These are phyloP conservation scores for Cichlasoma orientale DNA, from an alignment of 2,797 vertebrate genomes.

Conservation along the genomic window DNA sequence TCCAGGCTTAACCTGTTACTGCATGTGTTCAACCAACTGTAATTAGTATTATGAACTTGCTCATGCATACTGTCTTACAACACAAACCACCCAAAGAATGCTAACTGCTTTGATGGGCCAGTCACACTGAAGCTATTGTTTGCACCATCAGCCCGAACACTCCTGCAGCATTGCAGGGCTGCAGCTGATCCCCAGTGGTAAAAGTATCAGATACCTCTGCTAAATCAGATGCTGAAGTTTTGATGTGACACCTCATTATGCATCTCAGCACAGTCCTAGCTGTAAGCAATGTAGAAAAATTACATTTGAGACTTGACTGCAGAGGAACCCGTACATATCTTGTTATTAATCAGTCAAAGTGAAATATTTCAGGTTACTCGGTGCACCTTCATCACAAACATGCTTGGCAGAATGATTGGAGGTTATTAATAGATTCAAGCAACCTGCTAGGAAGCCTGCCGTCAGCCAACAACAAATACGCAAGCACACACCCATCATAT, in stretches of 20 bases:
- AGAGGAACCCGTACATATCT: not conserved
- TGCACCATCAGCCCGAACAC: not conserved
- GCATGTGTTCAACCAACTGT: not conserved
- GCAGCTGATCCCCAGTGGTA: not conserved
- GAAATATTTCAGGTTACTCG: slow-evolving; percentile 26
- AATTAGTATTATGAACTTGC: not conserved
- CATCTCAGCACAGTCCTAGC: not conserved
- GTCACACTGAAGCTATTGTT: no score
- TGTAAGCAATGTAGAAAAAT: slow-evolving; percentile 21
- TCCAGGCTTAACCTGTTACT: not conserved
- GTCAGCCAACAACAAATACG: slow-evolving; percentile 47
- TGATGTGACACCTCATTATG: not conserved
- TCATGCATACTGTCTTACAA: not conserved
- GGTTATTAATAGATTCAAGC: slow-evolving; percentile 67
- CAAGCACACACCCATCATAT: slow-evolving; percentile 35
- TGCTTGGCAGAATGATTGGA: slow-evolving; percentile 41
- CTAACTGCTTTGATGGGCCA: no score
- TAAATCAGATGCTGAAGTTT: not conserved
- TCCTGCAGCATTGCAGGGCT: not conserved
- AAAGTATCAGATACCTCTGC: not conserved
- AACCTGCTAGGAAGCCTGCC: slow-evolving; percentile 56
- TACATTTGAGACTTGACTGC: not conserved
- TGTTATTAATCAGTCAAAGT: slow-evolving; percentile 17
- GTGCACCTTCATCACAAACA: slow-evolving; percentile 29
- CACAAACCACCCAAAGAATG: no score